Conservation (phyloP, 37 sponge, comb jelly and placozoan genomes). For the Bolinopsis microptera region DNA sequence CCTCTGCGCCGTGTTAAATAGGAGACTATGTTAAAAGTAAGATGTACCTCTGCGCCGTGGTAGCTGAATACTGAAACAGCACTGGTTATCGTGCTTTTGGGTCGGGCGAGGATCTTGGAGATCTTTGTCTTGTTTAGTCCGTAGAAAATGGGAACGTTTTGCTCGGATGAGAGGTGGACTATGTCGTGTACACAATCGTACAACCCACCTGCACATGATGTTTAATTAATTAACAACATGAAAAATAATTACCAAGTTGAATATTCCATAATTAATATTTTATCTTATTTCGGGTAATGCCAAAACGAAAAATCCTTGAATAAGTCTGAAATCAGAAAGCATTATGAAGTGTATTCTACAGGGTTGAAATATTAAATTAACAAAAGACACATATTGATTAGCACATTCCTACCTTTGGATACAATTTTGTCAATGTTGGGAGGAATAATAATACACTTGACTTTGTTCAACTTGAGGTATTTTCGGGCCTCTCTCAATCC, state of each 20-base stretch:
- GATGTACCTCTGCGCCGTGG: conserved; percentile 88
- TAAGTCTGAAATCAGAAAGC: too few species aligned
- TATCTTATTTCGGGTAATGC: too few species aligned
- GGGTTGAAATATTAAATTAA: too few species aligned
- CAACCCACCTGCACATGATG: conserved; percentile 82
- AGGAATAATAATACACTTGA: conserved; percentile 87
- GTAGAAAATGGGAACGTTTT: conserved; percentile 78
- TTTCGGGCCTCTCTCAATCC: conserved; percentile 91
- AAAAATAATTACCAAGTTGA: neutral
- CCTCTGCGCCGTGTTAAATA: too few species aligned
- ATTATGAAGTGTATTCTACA: too few species aligned
- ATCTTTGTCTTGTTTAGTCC: conserved; percentile 77
- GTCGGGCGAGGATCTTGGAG: conserved; percentile 59
- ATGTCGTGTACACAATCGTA: conserved; percentile 75
- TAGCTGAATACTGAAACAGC: conserved; percentile 90
- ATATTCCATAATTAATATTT: neutral
- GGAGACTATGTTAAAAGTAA: neutral
- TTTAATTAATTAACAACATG: too few species aligned
- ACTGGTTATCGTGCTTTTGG: conserved; percentile 68
- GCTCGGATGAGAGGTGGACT: conserved; percentile 67
- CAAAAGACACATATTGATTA: too few species aligned
- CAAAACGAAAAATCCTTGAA: too few species aligned
- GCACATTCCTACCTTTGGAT: conserved; percentile 87
- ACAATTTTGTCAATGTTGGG: conserved; percentile 86
- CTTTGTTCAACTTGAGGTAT: conserved; percentile 75